Conservation (phyloP, 2,797 vertebrate genomes). For the Sebastes kiyomatsui region DNA sequence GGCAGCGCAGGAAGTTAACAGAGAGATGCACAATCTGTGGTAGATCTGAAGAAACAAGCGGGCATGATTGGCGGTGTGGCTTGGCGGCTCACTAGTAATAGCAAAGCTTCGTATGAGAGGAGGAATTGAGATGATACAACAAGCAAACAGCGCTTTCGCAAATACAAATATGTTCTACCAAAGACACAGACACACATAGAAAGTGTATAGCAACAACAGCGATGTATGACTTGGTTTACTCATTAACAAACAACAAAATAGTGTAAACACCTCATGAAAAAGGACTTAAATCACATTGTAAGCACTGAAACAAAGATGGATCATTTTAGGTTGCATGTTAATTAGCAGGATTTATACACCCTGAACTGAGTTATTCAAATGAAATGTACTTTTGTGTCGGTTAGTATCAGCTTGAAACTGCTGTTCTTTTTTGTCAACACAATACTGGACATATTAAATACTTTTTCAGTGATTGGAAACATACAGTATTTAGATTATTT, state of each 20-base stretch:
- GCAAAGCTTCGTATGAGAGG: conserved; percentile 12
- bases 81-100: conserved; percentile 26
- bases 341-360: neutral
- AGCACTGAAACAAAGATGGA: neutral
- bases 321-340: neutral
- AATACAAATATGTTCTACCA: conserved; percentile 19
- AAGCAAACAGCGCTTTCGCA: neutral
- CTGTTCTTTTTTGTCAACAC: neutral
- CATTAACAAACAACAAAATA: neutral
- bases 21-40: conserved; percentile 65
- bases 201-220: neutral
- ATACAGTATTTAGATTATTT: neutral
- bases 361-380: neutral
- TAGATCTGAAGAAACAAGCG: conserved; percentile 37
- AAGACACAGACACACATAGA: neutral
- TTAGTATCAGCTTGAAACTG: neutral
- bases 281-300: neutral
- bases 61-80: conserved; percentile 23
- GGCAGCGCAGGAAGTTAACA: conserved; percentile 43
- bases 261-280: neutral
- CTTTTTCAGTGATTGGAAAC: neutral
- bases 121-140: conserved; percentile 25
- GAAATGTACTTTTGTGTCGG: neutral
- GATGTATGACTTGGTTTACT: conserved; percentile 13
- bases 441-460: neutral